Conservation (phyloP, 2,888 invertebrate genomes). For the Cephus pygmeus region DNA sequence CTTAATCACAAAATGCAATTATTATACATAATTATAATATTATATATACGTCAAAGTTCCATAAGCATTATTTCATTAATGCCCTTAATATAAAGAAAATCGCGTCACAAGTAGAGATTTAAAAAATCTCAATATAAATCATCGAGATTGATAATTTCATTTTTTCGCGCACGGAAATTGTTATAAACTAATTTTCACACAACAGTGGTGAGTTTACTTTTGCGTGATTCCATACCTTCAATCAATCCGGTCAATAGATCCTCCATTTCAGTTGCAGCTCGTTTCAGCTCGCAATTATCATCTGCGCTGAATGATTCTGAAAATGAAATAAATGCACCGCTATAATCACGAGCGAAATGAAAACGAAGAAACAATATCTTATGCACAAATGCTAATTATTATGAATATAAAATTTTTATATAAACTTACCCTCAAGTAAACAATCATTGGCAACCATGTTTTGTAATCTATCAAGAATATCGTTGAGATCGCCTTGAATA, state of each 20-base stretch:
- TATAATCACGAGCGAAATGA: neutral
- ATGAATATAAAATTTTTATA: neutral
- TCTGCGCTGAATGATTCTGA: constrained; percentile 57
- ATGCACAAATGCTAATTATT: neutral
- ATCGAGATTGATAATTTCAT: neutral
- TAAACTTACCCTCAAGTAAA: constrained; percentile 71
- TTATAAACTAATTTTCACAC: constrained; percentile 37
- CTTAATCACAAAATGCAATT: no score
- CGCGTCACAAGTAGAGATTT: neutral
- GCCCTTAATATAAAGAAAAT: neutral
- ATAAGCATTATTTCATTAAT: neutral
- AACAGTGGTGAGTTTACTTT: constrained; percentile 57
- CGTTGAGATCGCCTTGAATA: constrained; percentile 76
- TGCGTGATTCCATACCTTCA: constrained; percentile 72
- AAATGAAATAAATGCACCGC: constrained; percentile 13
- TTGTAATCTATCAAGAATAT: constrained; percentile 76
- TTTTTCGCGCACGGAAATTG: neutral
- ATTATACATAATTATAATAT: neutral
- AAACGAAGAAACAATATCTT: neutral
- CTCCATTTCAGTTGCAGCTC: constrained; percentile 78
- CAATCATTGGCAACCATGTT: constrained; percentile 79
- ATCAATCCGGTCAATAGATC: constrained; percentile 76
- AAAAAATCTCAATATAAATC: neutral
- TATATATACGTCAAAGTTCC: neutral
- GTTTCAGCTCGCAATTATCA: constrained; percentile 76